Percentiles rank a stretch among this genome's conserved stretches.
phyloP scores from a whole-genome alignment of 2,113 vertebrate genomes.

The Vulpes lagopus region DNA sequence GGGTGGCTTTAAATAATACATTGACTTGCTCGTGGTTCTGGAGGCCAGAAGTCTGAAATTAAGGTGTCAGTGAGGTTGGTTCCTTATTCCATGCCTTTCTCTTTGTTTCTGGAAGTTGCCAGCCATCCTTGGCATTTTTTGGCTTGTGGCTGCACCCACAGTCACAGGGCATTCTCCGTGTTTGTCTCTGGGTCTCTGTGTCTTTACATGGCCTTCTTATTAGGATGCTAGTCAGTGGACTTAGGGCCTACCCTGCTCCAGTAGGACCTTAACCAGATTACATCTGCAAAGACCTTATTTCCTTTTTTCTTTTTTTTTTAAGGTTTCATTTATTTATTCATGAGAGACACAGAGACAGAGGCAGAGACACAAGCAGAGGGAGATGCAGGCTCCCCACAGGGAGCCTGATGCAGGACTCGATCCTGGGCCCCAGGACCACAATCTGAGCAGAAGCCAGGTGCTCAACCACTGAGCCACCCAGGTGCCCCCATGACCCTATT shows the following conservation, averaged over 20 bases:
- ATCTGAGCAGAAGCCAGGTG: too few species aligned
- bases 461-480: too few species aligned
- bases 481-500: background rate
- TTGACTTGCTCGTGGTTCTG: background rate
- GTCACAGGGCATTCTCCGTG: background rate
- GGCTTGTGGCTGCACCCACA: background rate
- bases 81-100: background rate
- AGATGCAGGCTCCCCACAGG: too few species aligned
- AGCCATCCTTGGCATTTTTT: fast-evolving
- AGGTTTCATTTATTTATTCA: too few species aligned
- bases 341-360: too few species aligned
- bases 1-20: background rate
- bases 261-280: background rate
- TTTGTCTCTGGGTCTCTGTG: background rate
- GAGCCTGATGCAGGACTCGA: too few species aligned
- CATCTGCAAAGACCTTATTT: background rate
- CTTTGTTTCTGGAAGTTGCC: background rate
- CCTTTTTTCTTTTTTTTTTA: background rate
- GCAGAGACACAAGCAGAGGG: too few species aligned
- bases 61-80: background rate
- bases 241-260: background rate
- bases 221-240: background rate
- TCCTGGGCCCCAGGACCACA: too few species aligned
- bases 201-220: background rate
- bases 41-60: background rate